These are phyloP conservation scores for Emydoidea blandingii DNA, from an alignment of 2,797 vertebrate genomes.

Conservation along the genomic window DNA sequence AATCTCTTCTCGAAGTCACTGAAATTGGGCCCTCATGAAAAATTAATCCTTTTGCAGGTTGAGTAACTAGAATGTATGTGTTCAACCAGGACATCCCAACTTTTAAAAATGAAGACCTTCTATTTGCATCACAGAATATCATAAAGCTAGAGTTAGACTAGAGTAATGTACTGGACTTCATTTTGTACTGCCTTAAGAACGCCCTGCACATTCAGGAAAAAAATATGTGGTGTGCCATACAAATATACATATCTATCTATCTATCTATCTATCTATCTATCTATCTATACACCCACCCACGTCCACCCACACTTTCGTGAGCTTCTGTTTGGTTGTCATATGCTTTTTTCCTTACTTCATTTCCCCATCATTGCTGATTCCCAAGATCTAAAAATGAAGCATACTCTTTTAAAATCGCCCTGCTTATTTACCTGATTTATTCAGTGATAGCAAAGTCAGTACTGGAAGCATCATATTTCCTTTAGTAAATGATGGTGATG, in stretches of 20 bases:
- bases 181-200: constrained; percentile 47
- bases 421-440: constrained; percentile 16
- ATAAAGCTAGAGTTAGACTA: constrained; percentile 29
- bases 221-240: neutral
- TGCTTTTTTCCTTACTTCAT: neutral
- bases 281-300: too few relatives aligned
- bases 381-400: constrained; percentile 18
- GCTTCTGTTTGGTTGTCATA: constrained; percentile 19
- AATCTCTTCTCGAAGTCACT: neutral
- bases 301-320: neutral
- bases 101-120: constrained; percentile 25
- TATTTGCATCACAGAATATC: constrained; percentile 41
- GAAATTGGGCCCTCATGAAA: neutral
- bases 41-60: neutral
- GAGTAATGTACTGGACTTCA: constrained; percentile 41
- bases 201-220: neutral
- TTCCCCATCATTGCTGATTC: neutral
- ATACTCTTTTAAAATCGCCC: neutral
- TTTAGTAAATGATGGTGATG: neutral
- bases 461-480: neutral
- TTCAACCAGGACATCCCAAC: neutral
- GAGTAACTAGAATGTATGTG: constrained; percentile 14
- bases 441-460: neutral
- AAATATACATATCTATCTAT: too few relatives aligned
- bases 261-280: too few relatives aligned